A percentile compares a stretch with the other conserved stretches of the same genome.
Evolutionary conservation across 2,113 vertebrate genomes (phyloP).

Genomic region (Protomyctophum bolini): DNA sequence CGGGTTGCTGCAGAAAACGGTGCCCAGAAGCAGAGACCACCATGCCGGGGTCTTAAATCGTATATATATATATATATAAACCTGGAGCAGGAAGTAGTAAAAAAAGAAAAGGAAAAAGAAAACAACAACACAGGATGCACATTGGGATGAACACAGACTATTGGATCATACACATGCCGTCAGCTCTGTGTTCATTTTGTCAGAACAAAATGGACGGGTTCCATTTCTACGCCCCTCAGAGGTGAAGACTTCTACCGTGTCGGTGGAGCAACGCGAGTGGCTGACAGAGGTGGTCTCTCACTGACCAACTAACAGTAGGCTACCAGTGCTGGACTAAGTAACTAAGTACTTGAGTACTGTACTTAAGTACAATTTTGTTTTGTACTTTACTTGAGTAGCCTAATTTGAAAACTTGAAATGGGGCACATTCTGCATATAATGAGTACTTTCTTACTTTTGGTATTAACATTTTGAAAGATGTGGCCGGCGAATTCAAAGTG

Average conservation of each 20-base stretch:
- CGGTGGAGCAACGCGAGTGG: slow-evolving; percentile 17
- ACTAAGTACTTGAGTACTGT: too few relatives aligned
- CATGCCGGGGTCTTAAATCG: background rate
- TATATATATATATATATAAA: slow-evolving; percentile 10
- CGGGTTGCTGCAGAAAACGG: slow-evolving; percentile 2
- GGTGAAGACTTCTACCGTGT: background rate
- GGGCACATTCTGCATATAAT: background rate
- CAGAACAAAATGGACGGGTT: too few relatives aligned
- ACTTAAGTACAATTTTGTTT: too few relatives aligned
- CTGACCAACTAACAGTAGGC: slow-evolving; percentile 24
- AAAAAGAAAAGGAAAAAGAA: background rate
- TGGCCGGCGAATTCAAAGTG: slow-evolving; percentile 43
- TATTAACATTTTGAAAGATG: background rate
- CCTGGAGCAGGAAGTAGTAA: slow-evolving; percentile 8
- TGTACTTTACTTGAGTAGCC: too few relatives aligned
- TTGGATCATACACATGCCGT: too few relatives aligned
- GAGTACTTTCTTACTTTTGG: too few relatives aligned
- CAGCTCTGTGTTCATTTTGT: too few relatives aligned
- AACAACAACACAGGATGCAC: slow-evolving; percentile 17
- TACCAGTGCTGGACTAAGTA: too few relatives aligned
- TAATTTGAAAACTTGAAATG: background rate
- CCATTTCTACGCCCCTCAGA: too few relatives aligned
- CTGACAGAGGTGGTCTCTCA: slow-evolving; percentile 36
- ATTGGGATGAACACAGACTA: slow-evolving; percentile 6
- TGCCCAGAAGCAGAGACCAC: slow-evolving; percentile 1